Evolutionary conservation across 2,888 invertebrate genomes (phyloP).

Genomic region (Drosophila silvestris): DNA sequence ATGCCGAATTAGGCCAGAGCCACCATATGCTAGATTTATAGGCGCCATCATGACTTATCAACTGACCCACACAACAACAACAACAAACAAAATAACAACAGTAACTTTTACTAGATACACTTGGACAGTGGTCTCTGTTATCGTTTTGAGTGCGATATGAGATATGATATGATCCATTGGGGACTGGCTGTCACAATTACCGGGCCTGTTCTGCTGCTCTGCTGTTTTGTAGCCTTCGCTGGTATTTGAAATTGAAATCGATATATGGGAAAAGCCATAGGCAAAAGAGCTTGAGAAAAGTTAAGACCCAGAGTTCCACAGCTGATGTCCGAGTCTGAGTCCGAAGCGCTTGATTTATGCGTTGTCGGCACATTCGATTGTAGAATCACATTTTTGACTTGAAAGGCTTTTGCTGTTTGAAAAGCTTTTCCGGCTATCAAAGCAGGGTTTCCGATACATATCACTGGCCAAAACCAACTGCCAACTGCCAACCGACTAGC

Average conservation of each 20-base stretch:
- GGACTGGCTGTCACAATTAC: slow-evolving; percentile 44
- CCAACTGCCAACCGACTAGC: neutral
- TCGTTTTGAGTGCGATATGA: slow-evolving; percentile 31
- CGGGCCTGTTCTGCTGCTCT: slow-evolving; percentile 6
- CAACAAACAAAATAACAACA: slow-evolving; percentile 14
- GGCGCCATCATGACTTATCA: slow-evolving; percentile 47
- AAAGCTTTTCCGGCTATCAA: slow-evolving; percentile 66
- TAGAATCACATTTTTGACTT: slow-evolving; percentile 46
- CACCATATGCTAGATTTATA: slow-evolving; percentile 19
- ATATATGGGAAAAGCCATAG: slow-evolving; percentile 4
- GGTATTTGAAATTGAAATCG: slow-evolving; percentile 46
- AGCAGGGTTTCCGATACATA: slow-evolving; percentile 63
- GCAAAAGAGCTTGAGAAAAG: slow-evolving; percentile 21
- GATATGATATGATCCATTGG: slow-evolving; percentile 53
- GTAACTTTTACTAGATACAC: slow-evolving; percentile 13
- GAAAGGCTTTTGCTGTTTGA: slow-evolving; percentile 64
- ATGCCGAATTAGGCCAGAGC: slow-evolving; percentile 12
- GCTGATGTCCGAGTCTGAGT: slow-evolving; percentile 33
- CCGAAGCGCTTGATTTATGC: slow-evolving; percentile 62
- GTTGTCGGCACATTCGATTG: slow-evolving; percentile 55
- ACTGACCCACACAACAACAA: slow-evolving; percentile 31
- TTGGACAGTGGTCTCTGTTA: slow-evolving; percentile 27
- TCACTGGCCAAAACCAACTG: slow-evolving; percentile 6
- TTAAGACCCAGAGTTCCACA: slow-evolving; percentile 35
- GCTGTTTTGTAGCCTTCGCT: slow-evolving; percentile 9